Evolutionary conservation across 2,797 vertebrate genomes (phyloP), one percentile per base, ranked within the genome.

Genomic region (Delichon dasypus): DNA sequence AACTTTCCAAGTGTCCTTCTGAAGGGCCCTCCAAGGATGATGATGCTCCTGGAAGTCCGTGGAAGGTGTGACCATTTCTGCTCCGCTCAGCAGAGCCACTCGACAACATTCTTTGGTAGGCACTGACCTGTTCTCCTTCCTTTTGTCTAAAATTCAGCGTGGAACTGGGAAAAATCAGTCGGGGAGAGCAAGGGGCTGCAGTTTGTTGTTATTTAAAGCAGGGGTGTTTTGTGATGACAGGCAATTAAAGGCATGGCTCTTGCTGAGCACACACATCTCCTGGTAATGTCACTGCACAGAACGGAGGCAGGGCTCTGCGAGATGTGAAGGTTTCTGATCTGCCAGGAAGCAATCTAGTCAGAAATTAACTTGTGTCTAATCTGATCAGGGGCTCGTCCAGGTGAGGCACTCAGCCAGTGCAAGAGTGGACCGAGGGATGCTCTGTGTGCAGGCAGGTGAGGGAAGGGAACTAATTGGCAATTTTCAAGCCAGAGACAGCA

Each of bases 311-410:
- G 0, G 4, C n/a, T 64, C 53, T 23, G 40, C 26, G 50, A 75
- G 71, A 83, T 30, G 2, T 34, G 75, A 68, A 71, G 53, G 62
- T 61, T 85, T 74, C 68, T 91, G 82, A 75, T 65, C 23, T 70
- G 85, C 91, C 92, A 86, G 45, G 73, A 88, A 91, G 90, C 74
- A 91, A 58, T 42, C 84, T 48, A 89, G 66, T 16, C 77, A 64
- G 42, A 71, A 97, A 97, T 97, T 95, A 97, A 95, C 79, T 96
- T 57, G 44, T 89, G 77, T 81, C 88, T 95, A n/a, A 88, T 92
- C 79, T 85, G 40, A 93, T 89, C 89, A 74, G 32, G 36, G 27
- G 42, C 42, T 89, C 32, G 47, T 83, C 45, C 79, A 93, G 89
- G 74, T 95, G 70, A 93, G 57, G 36, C 36, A 38, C 36, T 82